These are phyloP conservation scores for Bos taurus DNA, from an alignment of 2,113 vertebrate species.

Conservation along the genomic window ARS-UCD2.0 NC_037357.1:14840501-14841000, in stretches of 20 bases:
- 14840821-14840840: not conserved
- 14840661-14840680: not conserved
- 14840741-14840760: not conserved
- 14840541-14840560: too few relatives aligned
- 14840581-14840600: slow-evolving; percentile 14
- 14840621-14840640: not conserved
- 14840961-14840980: not conserved
- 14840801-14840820: slow-evolving; percentile 4
- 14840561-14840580: not conserved
- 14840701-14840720: not conserved
- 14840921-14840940: not conserved
- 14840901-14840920: not conserved
- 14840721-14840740: not conserved
- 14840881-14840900: not conserved
- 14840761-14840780: not conserved
- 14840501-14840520: too few relatives aligned
- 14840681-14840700: not conserved
- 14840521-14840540: too few relatives aligned
- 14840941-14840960: not conserved
- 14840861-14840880: not conserved
- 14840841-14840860: not conserved
- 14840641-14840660: not conserved
- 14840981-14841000: not conserved
- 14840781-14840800: not conserved
- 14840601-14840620: slow-evolving; percentile 13